Evolutionary conservation across 2,113 vertebrate genomes (phyloP).

Genomic region (Illadopsis cleaveri): DNA sequence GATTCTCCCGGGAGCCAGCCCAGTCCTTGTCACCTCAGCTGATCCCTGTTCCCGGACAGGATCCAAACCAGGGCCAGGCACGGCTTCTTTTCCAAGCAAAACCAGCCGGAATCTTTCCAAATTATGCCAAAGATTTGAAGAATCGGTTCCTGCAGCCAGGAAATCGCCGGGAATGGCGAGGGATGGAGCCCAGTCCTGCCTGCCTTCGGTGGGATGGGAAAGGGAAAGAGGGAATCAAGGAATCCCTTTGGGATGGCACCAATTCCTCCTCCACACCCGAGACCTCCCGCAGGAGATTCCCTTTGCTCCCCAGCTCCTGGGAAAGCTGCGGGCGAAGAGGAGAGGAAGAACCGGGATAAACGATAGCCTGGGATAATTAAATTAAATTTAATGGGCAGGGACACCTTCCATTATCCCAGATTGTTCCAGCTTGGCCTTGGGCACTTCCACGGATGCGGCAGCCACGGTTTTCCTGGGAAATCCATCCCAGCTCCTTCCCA

Average conservation of each 20-base stretch:
- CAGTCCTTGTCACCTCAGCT: neutral
- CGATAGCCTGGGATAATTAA: neutral
- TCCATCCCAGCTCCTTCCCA: neutral
- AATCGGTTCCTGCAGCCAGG: neutral
- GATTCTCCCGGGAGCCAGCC: neutral
- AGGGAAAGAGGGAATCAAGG: neutral
- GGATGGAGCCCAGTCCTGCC: accelerated
- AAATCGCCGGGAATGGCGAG: accelerated
- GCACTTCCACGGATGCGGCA: neutral
- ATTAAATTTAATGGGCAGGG: neutral
- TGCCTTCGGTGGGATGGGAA: neutral
- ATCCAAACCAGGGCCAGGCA: neutral
- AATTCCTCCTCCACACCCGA: accelerated
- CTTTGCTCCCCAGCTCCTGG: neutral
- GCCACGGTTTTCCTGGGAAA: neutral
- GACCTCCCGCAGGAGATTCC: neutral
- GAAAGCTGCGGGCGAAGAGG: neutral
- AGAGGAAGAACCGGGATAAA: neutral
- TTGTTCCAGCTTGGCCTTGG: neutral
- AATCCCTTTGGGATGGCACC: neutral
- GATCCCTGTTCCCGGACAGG: neutral
- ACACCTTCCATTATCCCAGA: accelerated
- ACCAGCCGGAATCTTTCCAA: accelerated
- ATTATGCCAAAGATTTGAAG: neutral
- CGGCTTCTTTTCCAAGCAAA: neutral